Conservation (phyloP, 2,888 invertebrate genomes). For the Ennomos fuscantarius region DNA sequence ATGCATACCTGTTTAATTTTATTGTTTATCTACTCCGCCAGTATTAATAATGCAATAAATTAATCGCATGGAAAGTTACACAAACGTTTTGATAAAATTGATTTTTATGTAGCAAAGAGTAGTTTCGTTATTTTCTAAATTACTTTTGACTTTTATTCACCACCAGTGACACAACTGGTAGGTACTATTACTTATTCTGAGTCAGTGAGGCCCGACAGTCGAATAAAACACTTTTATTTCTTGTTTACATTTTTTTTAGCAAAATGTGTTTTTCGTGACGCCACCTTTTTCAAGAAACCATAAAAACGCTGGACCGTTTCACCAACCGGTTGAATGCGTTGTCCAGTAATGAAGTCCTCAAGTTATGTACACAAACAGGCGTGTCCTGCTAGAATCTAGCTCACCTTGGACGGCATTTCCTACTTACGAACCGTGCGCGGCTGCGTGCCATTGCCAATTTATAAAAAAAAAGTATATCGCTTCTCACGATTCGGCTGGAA, state of each 20-base stretch:
- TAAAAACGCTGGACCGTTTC: conserved; percentile 25
- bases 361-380: conserved; percentile 57
- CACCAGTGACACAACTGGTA: neutral
- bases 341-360: conserved; percentile 30
- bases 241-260: conserved; percentile 25
- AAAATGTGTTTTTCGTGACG: conserved; percentile 24
- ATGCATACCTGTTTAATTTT: too few relatives aligned
- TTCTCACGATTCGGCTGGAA: neutral
- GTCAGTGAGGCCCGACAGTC: neutral
- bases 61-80: too few relatives aligned
- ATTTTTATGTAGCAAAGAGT: too few relatives aligned
- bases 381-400: conserved; percentile 64
- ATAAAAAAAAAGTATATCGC: conserved; percentile 6
- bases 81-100: neutral
- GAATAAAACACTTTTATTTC: conserved; percentile 11
- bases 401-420: conserved; percentile 81
- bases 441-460: conserved; percentile 24
- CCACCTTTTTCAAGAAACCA: conserved; percentile 26
- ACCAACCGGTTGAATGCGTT: conserved; percentile 26
- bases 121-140: too few relatives aligned
- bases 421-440: conserved; percentile 62
- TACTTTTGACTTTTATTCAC: neutral
- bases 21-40: too few relatives aligned
- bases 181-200: too few relatives aligned
- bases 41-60: too few relatives aligned